Conservation (phyloP, 1,140 invertebrate species). For the Neotoxoptera formosana region DNA sequence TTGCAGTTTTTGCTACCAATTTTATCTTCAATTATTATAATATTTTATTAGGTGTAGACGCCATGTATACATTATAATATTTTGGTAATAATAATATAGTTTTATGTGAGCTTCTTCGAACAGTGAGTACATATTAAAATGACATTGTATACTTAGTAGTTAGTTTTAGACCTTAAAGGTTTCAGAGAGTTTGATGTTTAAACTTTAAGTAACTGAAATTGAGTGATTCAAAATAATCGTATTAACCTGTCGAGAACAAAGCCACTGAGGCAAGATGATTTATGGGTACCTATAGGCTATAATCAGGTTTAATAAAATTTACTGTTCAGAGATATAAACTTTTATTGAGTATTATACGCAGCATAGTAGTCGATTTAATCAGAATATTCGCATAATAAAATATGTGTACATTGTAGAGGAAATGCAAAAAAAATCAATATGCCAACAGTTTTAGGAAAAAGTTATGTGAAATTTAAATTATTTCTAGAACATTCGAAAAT, state of each 20-base stretch:
- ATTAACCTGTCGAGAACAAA: not conserved
- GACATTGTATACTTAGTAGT: too few species aligned
- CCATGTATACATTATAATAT: not conserved
- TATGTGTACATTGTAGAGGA: not conserved
- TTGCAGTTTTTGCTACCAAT: too few species aligned
- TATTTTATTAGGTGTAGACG: not conserved
- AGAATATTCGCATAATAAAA: not conserved
- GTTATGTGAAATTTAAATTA: not conserved
- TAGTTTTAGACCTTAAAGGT: too few species aligned
- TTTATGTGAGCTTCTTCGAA: too few species aligned
- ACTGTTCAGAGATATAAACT: not conserved
- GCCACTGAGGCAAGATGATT: not conserved
- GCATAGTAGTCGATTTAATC: not conserved
- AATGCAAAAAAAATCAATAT: not conserved
- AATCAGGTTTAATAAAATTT: not conserved
- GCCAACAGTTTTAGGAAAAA: not conserved
- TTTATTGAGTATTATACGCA: not conserved
- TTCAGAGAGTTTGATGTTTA: not conserved
- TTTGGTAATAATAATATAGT: not conserved
- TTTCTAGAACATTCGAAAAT: too few species aligned
- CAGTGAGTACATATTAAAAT: too few species aligned
- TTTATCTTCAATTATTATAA: not conserved
- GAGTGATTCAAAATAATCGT: not conserved
- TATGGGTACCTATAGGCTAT: not conserved
- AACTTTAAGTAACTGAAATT: not conserved